Conservation (phyloP, 1,140 invertebrate genomes). For the Drosophila murphyi region DNA sequence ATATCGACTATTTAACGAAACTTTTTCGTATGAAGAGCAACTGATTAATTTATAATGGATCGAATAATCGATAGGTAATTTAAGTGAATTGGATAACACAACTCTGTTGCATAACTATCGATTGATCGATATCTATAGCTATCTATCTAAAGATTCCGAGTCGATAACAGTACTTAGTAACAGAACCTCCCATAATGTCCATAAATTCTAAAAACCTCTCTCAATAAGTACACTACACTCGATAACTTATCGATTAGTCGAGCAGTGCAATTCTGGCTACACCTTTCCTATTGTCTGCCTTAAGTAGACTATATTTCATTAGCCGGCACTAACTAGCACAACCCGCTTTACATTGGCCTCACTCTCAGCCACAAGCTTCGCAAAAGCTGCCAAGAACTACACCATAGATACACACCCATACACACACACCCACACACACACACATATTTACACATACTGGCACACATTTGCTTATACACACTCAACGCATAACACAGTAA, state of each 20-base stretch:
- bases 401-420: neutral
- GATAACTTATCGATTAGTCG: neutral
- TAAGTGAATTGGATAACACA: no score
- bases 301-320: neutral
- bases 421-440: neutral
- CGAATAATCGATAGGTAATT: no score
- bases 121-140: no score
- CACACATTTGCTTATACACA: neutral
- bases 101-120: no score
- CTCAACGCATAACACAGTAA: constrained; percentile 1
- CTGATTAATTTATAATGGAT: no score
- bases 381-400: constrained; percentile 27
- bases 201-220: no score
- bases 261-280: neutral
- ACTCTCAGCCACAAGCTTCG: constrained; percentile 17
- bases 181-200: no score
- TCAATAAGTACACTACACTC: neutral
- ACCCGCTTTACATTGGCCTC: constrained; percentile 14
- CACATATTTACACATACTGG: neutral
- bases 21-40: no score
- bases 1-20: no score
- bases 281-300: neutral
- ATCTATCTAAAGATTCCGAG: no score
- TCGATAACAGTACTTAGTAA: no score
- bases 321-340: constrained; percentile 6